Evolutionary conservation across 2,888 invertebrate species (phyloP).

Genomic region (Drosophila dives): DNA sequence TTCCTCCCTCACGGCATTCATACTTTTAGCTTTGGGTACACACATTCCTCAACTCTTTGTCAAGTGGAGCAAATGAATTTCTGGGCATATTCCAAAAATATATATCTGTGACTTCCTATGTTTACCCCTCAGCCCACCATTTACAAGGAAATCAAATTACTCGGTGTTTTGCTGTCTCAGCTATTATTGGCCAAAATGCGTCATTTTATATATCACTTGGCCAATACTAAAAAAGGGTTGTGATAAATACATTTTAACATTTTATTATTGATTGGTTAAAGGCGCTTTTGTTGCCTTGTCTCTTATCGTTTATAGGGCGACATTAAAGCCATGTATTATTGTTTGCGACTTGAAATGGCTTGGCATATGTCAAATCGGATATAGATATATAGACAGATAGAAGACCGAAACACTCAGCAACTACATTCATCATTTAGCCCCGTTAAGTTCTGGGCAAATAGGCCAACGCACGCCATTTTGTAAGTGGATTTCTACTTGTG

Average conservation of each 20-base stretch:
- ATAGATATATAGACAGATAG: conserved; percentile 24
- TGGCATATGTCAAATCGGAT: conserved; percentile 34
- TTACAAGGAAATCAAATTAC: conserved; percentile 15
- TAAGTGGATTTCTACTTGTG: background rate
- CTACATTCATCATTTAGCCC: conserved; percentile 35
- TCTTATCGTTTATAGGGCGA: conserved; percentile 36
- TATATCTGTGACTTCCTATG: background rate
- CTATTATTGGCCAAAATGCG: conserved; percentile 21
- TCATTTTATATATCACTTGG: conserved; percentile 19
- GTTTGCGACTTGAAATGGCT: conserved; percentile 30
- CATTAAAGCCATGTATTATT: conserved; percentile 51
- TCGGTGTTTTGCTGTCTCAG: background rate
- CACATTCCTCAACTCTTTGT: conserved; percentile 26
- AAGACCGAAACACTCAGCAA: conserved; percentile 1
- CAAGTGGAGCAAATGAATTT: conserved; percentile 49
- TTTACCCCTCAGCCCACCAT: background rate
- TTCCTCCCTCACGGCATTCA: background rate
- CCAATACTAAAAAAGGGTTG: conserved; percentile 19
- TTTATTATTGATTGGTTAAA: conserved; percentile 41
- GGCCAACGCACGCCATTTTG: conserved; percentile 15
- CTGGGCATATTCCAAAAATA: conserved; percentile 37
- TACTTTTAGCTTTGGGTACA: conserved; percentile 15
- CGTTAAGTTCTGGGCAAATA: conserved; percentile 45
- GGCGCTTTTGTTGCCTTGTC: conserved; percentile 8
- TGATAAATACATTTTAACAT: conserved; percentile 14